Base-by-base conservation (phyloP, 2,113 vertebrate species). In the Rhombomys opimus region DNA sequence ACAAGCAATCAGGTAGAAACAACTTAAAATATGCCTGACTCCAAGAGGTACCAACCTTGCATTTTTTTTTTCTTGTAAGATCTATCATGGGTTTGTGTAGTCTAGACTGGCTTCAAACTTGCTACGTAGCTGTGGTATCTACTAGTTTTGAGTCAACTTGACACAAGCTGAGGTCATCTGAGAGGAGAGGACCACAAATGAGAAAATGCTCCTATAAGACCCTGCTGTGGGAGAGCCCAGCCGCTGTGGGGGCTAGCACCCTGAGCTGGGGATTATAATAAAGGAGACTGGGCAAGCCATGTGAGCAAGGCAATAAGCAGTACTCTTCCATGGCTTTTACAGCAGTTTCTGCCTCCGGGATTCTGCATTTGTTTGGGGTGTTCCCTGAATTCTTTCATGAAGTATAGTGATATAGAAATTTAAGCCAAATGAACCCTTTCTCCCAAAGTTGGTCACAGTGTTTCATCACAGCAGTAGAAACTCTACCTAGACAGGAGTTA, bases 1-100 rank as follows among this genome's bases (percentile, higher is more conserved):
- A 52, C 73, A 46, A 67, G 3, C 8, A 1, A n/a, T 15, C 50
- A 65, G 82, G 94, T 3, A 70, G 30, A 25, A 87, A 75, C 38
- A 77, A 95, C 85, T 96, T 76, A 94, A 88, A 96, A 30, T 94
- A 84, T 68, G 93, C 13, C 7, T 88, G 57, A 15, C 59, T 80
- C 6, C 75, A 46, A 65, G 82, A 81, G 23, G 20, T 95, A 67
- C 50, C 82, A 87, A 54, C 70, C 92, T 32, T 85, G 86, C 38
- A 20, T 91, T 81, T 97, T 61, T 41, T 87, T 70, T 5, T 59
- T 52, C 8, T 20, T 13, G 80, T 32, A 17, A 72, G 93, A 97
- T 93, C 67, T 11, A 54, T 72, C 25, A 25, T 68, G 7, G 46
- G 7, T 23, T 38, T 88, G 9, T 73, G 50, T 15, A 73, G 4